Evolutionary conservation across 2,888 invertebrate species (phyloP).

Genomic region (Spisula solida): DNA sequence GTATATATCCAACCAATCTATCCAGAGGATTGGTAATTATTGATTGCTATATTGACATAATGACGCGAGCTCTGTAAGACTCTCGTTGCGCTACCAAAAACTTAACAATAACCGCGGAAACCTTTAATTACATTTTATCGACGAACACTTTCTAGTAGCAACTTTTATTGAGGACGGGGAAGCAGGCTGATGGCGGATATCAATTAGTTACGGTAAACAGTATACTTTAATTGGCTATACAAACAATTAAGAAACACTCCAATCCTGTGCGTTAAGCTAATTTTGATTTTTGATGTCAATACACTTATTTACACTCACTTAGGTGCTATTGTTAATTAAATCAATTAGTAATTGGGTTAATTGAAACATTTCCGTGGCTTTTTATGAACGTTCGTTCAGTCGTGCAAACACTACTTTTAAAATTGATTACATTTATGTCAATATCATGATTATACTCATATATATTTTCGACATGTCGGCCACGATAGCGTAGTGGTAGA

Average conservation of each 20-base stretch:
- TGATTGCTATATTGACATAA: background rate
- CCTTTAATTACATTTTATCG: constrained; percentile 14
- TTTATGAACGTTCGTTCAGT: background rate
- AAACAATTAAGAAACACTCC: background rate
- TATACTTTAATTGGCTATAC: background rate
- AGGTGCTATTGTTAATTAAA: background rate
- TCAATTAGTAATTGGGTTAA: background rate
- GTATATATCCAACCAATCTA: background rate
- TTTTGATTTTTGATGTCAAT: background rate
- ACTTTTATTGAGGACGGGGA: background rate
- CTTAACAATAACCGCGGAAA: background rate
- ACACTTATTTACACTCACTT: background rate
- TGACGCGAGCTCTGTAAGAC: background rate
- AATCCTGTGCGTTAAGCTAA: background rate
- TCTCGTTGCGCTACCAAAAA: background rate
- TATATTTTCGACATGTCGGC: too few species aligned
- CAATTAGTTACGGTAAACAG: constrained; percentile 3
- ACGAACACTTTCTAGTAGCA: background rate
- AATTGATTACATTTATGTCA: too few species aligned
- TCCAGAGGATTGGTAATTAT: background rate
- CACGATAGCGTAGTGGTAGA: too few species aligned
- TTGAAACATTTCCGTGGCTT: background rate
- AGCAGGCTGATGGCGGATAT: background rate
- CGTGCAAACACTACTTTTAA: too few species aligned
- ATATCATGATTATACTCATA: too few species aligned